Conservation (phyloP, 1,140 invertebrate genomes). For the Cephus cinctus region DNA sequence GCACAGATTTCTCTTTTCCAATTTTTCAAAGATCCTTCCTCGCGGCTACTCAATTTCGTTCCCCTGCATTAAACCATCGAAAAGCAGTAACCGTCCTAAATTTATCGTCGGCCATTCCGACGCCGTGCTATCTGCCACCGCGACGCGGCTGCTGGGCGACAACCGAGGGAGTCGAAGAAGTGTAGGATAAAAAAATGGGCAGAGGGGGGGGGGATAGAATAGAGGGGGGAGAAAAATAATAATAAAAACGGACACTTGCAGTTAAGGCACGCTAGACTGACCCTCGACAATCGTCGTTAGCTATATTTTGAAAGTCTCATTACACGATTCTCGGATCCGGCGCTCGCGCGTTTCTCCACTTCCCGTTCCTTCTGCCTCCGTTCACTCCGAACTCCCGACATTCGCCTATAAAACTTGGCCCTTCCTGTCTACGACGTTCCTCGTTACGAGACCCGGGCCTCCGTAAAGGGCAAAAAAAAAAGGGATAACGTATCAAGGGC, state of each 20-base stretch:
- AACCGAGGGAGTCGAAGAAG: conserved; percentile 21
- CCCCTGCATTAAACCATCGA: conserved; percentile 47
- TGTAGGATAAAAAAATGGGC: conserved; percentile 24
- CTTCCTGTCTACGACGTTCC: conserved; percentile 39
- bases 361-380: conserved; percentile 16
- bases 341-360: conserved; percentile 36
- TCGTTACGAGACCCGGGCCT: conserved; percentile 28
- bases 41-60: conserved; percentile 45
- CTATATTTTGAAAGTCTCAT: conserved; percentile 51
- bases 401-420: conserved; percentile 46
- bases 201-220: conserved; percentile 12
- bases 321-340: conserved; percentile 40
- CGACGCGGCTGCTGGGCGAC: conserved; percentile 14
- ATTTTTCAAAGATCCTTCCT: conserved; percentile 25
- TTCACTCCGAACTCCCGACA: conserved; percentile 29
- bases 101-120: conserved; percentile 48
- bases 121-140: conserved; percentile 19
- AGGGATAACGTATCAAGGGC: conserved; percentile 12
- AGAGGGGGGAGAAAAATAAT: conserved; percentile 32
- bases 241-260: conserved; percentile 52
- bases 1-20: neutral
- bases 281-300: conserved; percentile 50
- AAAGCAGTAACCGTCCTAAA: conserved; percentile 51
- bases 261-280: conserved; percentile 51
- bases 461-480: conserved; percentile 8